These are phyloP conservation scores for Athripsodes cinereus DNA, from an alignment of 2,888 invertebrate genomes.

Conservation along the genomic window DNA sequence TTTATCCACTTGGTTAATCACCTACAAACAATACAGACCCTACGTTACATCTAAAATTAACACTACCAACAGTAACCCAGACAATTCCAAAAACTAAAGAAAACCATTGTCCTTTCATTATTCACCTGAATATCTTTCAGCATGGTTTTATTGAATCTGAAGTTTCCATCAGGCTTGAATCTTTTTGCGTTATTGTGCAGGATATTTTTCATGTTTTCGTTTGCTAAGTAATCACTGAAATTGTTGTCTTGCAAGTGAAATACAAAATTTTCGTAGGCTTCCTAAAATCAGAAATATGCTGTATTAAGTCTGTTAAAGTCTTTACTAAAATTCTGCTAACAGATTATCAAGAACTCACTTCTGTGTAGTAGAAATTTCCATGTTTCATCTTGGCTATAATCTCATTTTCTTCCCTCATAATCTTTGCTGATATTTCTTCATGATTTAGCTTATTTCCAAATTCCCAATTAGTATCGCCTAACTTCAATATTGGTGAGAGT, in stretches of 20 bases:
- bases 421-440: not conserved
- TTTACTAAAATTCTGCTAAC: no score
- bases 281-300: no score
- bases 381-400: not conserved
- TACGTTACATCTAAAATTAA: no score
- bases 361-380: not conserved
- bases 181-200: not conserved
- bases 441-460: not conserved
- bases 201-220: no score
- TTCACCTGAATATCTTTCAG: not conserved
- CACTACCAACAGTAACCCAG: no score
- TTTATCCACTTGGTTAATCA: conserved; percentile 68
- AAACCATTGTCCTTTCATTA: no score
- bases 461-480: not conserved
- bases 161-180: not conserved
- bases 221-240: no score
- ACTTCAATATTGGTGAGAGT: not conserved
- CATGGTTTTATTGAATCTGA: not conserved
- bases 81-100: no score
- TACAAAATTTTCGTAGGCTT: no score
- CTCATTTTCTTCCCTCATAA: not conserved
- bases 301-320: no score
- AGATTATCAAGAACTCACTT: not conserved
- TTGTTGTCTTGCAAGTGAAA: no score
- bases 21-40: conserved; percentile 41